Percentiles rank a stretch among this genome's conserved stretches.
phyloP scores from a whole-genome alignment of 2,797 vertebrate species.

The Sebastolobus alascanus region DNA sequence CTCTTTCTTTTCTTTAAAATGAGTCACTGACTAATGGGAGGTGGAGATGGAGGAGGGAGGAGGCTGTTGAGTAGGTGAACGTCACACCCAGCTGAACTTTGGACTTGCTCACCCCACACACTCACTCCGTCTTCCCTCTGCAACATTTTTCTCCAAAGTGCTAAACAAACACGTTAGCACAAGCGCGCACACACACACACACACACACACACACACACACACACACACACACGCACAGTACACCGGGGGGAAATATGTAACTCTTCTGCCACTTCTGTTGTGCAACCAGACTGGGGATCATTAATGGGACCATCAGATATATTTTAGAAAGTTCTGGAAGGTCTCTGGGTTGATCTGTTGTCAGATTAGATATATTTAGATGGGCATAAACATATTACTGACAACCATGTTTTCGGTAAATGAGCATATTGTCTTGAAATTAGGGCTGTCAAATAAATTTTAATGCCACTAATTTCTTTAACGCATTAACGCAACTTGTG shows the following conservation, averaged over 20 bases:
- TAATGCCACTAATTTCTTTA: too few relatives aligned
- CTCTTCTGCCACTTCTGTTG: too few relatives aligned
- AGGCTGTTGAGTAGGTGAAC: background rate
- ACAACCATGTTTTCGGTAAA: too few relatives aligned
- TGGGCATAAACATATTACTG: too few relatives aligned
- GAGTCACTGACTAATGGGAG: conserved; percentile 7
- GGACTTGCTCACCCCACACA: background rate
- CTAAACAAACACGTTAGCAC: background rate
- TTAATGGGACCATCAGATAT: too few relatives aligned
- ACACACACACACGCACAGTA: background rate
- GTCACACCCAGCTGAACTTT: conserved; percentile 8
- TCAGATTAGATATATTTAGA: too few relatives aligned
- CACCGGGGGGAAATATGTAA: too few relatives aligned
- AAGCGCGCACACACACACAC: background rate
- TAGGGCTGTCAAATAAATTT: too few relatives aligned
- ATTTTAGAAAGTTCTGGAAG: background rate
- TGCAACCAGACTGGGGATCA: too few relatives aligned
- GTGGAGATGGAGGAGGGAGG: background rate
- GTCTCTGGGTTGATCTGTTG: background rate
- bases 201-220: background rate
- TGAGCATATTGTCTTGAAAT: too few relatives aligned
- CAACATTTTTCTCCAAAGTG: background rate
- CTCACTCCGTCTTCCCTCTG: background rate
- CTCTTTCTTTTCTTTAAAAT: conserved; percentile 1
- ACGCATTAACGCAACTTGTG: too few relatives aligned